Evolutionary conservation across 92 coral and sea anemone species (phyloP), one percentile per base, ranked within the genome.

Genomic region (Bergia puertoricense): DNA sequence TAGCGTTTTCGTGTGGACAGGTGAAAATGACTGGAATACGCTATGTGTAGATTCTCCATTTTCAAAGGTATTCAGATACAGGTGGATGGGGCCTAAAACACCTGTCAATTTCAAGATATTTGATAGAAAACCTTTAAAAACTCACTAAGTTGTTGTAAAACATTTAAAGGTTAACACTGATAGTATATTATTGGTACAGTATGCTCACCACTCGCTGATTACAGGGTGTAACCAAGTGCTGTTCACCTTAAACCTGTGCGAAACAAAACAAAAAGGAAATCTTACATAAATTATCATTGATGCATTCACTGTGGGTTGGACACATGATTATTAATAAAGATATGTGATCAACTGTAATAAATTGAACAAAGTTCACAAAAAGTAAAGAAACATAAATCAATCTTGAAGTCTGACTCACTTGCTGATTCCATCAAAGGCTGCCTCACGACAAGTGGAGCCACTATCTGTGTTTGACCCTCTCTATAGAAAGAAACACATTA

Each of bases 341-440:
- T 18, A 11, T 54, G 14, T 0, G 57, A 51, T 51, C 57, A 51
- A 51, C 57, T 8, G 59, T 10, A 4, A 54, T 54, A 10, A 54
- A 11, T 0, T 54, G 18, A 54, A 54, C 59, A 54, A 54, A 54
- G 59, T 11, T 13, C 1, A 13, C 59, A 10, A 54, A 13, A 11
- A 18, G 59, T 54, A 18, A 0, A 11, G 16, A 54, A 46, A 5
- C 8, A 46, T 8, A 46, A 54, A 54, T 80, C 23, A 57, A n/a
- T 9, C 8, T 15, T n/a, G 5, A 39, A 72, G 23, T 45, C 22
- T 9, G 44, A 85, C 95, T 57, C 81, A 97, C 99, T 94, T 94
- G 96, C 99, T 94, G 48, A 97, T 97, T 73, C 99, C 98, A 91
- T 97, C 99, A 94, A 97, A 97, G 23, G 99, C 99, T 57, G 99